These are phyloP conservation scores for Chaetorhynchus papuensis DNA, from an alignment of 2,113 vertebrate species.

Conservation along the genomic window DNA sequence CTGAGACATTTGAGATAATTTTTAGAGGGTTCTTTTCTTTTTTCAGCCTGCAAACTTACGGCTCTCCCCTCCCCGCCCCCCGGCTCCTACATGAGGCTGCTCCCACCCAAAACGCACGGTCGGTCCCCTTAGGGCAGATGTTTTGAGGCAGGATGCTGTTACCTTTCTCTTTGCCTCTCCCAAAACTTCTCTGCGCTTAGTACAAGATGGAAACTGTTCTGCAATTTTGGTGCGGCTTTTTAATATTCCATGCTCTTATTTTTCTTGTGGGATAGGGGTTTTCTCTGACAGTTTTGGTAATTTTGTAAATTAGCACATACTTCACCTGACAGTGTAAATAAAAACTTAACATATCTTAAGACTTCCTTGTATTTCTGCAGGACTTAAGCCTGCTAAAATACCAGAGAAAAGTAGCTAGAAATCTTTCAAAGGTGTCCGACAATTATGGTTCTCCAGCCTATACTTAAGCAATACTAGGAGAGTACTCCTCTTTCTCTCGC, in stretches of 20 bases:
- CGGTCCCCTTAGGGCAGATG: not conserved
- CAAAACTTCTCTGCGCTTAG: not conserved
- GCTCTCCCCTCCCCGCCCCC: not conserved
- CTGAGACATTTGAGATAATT: not conserved
- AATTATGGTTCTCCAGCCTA: not conserved
- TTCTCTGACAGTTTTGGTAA: not conserved
- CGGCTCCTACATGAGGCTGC: not conserved
- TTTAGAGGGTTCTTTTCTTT: not conserved
- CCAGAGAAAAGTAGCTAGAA: not conserved
- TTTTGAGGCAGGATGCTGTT: not conserved
- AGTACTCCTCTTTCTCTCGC: not conserved
- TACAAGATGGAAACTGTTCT: not conserved
- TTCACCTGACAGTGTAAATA: not conserved
- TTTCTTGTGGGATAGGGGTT: not conserved
- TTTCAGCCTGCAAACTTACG: not conserved
- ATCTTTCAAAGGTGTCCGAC: not conserved
- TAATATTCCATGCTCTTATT: not conserved
- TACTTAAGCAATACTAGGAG: not conserved
- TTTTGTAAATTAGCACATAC: not conserved
- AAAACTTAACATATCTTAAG: not conserved
- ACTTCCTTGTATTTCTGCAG: not conserved
- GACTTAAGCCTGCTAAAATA: not conserved
- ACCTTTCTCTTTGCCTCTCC: not conserved
- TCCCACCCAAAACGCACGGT: not conserved
- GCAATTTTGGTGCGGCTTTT: not conserved